A percentile compares a stretch with the other conserved stretches of the same genome.
These are phyloP conservation scores for Cairina moschata DNA, from an alignment of 2,113 vertebrate genomes.

Conservation along the genomic window DNA sequence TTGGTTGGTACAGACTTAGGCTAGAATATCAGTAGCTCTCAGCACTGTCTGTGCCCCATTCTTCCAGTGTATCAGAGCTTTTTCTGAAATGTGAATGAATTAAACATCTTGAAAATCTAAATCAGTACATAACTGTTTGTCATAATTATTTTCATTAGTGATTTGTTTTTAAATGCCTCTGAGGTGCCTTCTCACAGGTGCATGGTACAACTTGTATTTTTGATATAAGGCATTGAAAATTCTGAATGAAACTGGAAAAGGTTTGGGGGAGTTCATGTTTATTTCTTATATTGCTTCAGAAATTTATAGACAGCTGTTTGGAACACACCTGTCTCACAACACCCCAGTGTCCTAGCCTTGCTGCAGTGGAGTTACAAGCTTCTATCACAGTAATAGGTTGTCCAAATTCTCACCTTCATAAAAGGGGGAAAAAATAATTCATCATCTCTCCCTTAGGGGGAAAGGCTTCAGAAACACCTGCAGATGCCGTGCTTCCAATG, in stretches of 20 bases:
- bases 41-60: not conserved
- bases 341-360: not conserved
- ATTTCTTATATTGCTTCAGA: not conserved
- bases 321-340: not conserved
- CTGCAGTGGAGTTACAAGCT: not conserved
- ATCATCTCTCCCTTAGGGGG: not conserved
- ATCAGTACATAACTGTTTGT: not conserved
- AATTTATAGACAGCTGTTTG: not conserved
- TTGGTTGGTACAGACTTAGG: not conserved
- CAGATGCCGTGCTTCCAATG: conserved; percentile 14
- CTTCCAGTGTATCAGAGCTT: not conserved
- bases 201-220: not conserved
- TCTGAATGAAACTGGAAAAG: not conserved
- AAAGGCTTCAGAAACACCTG: not conserved
- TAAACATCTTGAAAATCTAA: not conserved
- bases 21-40: not conserved
- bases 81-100: not conserved
- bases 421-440: not conserved
- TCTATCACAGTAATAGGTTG: not conserved
- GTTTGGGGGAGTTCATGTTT: not conserved
- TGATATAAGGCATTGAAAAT: not conserved
- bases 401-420: not conserved
- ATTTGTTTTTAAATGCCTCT: not conserved
- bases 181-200: not conserved
- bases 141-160: conserved; percentile 8